Percentiles rank a stretch among this genome's conserved stretches.
Evolutionary conservation across 2,113 vertebrate genomes (phyloP).

Genomic region (Pygoscelis antarcticus): DNA sequence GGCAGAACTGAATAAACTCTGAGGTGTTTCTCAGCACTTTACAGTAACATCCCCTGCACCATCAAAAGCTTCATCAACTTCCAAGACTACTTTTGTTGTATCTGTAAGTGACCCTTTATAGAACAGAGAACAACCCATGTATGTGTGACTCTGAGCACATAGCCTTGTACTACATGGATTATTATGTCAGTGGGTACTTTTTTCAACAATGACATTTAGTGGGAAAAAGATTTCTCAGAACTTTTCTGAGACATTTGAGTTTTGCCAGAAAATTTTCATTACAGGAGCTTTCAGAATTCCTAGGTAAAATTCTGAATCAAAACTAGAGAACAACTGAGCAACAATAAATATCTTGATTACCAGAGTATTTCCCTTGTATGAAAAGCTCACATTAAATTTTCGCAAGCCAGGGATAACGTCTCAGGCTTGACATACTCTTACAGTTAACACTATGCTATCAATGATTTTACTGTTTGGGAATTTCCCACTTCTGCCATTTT

Average conservation of each 20-base stretch:
- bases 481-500: not conserved
- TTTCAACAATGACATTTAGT: not conserved
- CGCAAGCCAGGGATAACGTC: not conserved
- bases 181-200: not conserved
- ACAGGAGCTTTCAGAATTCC: not conserved
- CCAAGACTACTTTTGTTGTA: not conserved
- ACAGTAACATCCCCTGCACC: not conserved
- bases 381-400: not conserved
- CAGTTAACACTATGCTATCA: not conserved
- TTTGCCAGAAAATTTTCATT: not conserved
- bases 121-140: not conserved
- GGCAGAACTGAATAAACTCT: not conserved
- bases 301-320: not conserved
- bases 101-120: not conserved
- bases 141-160: not conserved
- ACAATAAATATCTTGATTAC: not conserved
- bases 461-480: not conserved
- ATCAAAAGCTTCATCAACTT: not conserved
- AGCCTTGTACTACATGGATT: rapidly evolving
- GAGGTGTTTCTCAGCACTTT: not conserved
- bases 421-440: not conserved
- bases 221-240: not conserved
- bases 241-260: not conserved
- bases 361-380: not conserved
- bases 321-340: not conserved